These are phyloP conservation scores for Eublepharis macularius DNA, from an alignment of 2,113 vertebrate species.

Conservation along the genomic window DNA sequence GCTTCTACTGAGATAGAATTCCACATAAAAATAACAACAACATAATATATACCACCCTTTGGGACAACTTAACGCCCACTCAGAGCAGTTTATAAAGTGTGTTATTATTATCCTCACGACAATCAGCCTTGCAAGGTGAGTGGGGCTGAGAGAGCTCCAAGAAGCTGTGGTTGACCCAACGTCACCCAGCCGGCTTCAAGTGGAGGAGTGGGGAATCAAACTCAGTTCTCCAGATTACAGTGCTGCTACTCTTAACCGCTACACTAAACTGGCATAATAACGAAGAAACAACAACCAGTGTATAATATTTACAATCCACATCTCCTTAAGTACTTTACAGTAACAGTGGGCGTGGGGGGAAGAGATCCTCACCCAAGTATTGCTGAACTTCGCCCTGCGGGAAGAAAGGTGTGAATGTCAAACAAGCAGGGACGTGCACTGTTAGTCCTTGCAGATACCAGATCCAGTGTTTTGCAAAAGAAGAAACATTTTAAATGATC, in stretches of 20 bases:
- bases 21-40: not conserved
- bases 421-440: not conserved
- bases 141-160: too few species aligned
- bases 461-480: not conserved
- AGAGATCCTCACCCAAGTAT: not conserved
- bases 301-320: not conserved
- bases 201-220: too few species aligned
- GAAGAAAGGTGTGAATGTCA: not conserved
- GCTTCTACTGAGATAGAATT: constrained; percentile 31
- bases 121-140: too few species aligned
- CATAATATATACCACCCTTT: not conserved
- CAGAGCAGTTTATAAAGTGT: too few species aligned
- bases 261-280: too few species aligned
- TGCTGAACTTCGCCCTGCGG: constrained; percentile 11
- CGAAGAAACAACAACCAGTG: not conserved
- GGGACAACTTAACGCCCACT: too few species aligned
- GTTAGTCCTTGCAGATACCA: constrained; percentile 3
- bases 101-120: too few species aligned
- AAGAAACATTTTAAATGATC: not conserved
- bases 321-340: fast-evolving
- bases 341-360: not conserved
- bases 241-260: too few species aligned
- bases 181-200: too few species aligned
- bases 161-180: too few species aligned
- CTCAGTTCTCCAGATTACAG: too few species aligned